Percentiles rank a stretch among this genome's conserved stretches.
Evolutionary conservation across 2,888 invertebrate genomes (phyloP).

Genomic region (Scaptomyza parva): DNA sequence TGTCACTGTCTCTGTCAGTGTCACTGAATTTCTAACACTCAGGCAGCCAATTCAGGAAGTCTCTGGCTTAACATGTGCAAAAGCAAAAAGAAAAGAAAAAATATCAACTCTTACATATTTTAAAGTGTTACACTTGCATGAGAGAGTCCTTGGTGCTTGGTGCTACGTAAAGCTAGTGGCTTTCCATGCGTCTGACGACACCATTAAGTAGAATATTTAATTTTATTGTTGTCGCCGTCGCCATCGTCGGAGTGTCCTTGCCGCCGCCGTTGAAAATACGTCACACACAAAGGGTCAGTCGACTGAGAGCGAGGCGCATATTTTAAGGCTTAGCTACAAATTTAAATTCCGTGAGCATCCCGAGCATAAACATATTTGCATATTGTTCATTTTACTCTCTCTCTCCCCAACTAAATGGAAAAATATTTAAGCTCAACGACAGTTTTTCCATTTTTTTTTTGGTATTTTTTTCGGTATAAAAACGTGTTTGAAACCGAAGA

Average conservation of each 20-base stretch:
- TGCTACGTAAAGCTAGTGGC: not conserved
- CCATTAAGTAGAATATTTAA: slow-evolving; percentile 80
- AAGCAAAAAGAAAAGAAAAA: too few species aligned
- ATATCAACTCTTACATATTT: slow-evolving; percentile 26
- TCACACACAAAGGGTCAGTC: slow-evolving; percentile 73
- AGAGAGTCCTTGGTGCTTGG: not conserved
- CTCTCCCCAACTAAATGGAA: not conserved
- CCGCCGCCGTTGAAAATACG: slow-evolving; percentile 59
- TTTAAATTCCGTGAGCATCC: slow-evolving; percentile 74
- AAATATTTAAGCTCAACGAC: slow-evolving; percentile 43
- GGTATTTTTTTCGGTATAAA: slow-evolving; percentile 8
- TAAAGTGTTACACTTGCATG: slow-evolving; percentile 15
- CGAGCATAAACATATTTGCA: slow-evolving; percentile 64
- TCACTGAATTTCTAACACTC: slow-evolving; percentile 4
- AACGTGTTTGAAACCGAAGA: slow-evolving; percentile 38
- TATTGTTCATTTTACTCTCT: slow-evolving; percentile 58
- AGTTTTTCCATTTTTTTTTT: slow-evolving; percentile 32
- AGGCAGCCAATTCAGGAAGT: slow-evolving; percentile 4
- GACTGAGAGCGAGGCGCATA: slow-evolving; percentile 50
- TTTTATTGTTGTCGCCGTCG: slow-evolving; percentile 65
- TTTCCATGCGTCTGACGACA: slow-evolving; percentile 57
- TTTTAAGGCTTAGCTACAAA: slow-evolving; percentile 68
- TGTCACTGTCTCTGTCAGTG: too few species aligned
- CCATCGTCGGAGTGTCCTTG: slow-evolving; percentile 46
- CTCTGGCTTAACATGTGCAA: slow-evolving; percentile 20